Percentiles rank a stretch among this genome's conserved stretches.
Conservation (phyloP, 2,113 vertebrate genomes). For the Phoenicopterus ruber region DNA sequence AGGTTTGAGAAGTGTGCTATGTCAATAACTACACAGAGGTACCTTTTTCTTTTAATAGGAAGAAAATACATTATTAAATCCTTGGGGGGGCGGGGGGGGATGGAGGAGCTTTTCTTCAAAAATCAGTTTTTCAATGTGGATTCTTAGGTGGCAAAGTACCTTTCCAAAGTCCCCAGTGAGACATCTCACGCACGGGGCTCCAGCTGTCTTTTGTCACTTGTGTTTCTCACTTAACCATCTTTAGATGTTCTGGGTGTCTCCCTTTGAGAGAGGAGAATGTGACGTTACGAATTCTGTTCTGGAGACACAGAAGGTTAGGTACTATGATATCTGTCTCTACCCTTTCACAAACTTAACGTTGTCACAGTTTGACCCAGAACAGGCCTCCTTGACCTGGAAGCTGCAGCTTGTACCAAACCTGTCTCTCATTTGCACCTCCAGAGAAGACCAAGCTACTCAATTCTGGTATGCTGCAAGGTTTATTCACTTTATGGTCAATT, state of each 20-base stretch:
- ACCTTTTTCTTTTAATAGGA: neutral
- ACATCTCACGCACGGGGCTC: neutral
- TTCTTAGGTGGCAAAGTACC: neutral
- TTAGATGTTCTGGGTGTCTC: neutral
- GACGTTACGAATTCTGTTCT: neutral
- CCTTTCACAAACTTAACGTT: neutral
- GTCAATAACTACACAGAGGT: neutral
- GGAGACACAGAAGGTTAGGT: neutral
- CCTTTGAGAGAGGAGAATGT: neutral
- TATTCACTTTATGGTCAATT: neutral
- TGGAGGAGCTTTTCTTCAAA: neutral
- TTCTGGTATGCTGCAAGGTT: neutral
- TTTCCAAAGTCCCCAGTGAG: neutral
- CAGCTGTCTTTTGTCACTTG: neutral
- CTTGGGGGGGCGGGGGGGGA: no score
- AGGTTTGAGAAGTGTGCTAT: neutral
- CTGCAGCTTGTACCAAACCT: neutral
- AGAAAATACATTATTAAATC: neutral
- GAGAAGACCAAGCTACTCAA: neutral
- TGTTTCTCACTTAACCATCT: neutral
- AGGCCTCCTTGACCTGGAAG: neutral
- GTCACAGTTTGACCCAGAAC: neutral
- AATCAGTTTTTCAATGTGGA: neutral
- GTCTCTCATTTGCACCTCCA: neutral
- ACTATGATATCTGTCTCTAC: neutral